Evolutionary conservation across 2,888 invertebrate genomes (phyloP).

Genomic region (Schizaphis graminum): DNA sequence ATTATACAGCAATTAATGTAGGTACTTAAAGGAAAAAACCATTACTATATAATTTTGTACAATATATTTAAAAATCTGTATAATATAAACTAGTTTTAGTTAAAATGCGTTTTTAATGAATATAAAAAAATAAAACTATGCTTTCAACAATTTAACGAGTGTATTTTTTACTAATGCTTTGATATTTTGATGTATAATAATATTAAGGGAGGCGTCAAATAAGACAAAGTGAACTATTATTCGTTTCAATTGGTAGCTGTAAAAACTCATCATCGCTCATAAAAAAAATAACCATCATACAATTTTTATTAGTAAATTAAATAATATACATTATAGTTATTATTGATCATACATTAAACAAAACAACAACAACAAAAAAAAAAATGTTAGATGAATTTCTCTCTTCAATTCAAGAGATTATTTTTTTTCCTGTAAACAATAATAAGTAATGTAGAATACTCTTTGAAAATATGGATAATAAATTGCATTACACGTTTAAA

Average conservation of each 20-base stretch:
- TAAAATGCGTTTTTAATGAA: slow-evolving; percentile 40
- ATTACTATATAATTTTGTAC: slow-evolving; percentile 49
- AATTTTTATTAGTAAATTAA: neutral
- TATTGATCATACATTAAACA: neutral
- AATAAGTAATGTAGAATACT: neutral
- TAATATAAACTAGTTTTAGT: slow-evolving; percentile 26
- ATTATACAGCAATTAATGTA: slow-evolving; percentile 30
- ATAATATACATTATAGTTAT: neutral
- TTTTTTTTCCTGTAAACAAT: neutral
- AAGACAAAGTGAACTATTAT: slow-evolving; percentile 10
- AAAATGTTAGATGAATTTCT: neutral
- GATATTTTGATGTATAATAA: neutral
- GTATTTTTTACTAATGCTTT: neutral
- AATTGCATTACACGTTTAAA: neutral
- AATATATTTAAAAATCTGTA: slow-evolving; percentile 27
- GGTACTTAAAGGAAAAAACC: slow-evolving; percentile 9
- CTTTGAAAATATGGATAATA: neutral
- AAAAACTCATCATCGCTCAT: neutral
- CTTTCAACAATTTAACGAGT: slow-evolving; percentile 51
- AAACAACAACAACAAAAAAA: neutral
- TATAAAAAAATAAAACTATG: slow-evolving; percentile 62
- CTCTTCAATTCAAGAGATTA: neutral
- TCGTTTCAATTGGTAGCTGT: neutral
- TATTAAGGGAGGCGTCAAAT: neutral
- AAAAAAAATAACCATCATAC: neutral